Conservation (phyloP, 2,797 vertebrate genomes). For the Sphenopsis melanotis region DNA sequence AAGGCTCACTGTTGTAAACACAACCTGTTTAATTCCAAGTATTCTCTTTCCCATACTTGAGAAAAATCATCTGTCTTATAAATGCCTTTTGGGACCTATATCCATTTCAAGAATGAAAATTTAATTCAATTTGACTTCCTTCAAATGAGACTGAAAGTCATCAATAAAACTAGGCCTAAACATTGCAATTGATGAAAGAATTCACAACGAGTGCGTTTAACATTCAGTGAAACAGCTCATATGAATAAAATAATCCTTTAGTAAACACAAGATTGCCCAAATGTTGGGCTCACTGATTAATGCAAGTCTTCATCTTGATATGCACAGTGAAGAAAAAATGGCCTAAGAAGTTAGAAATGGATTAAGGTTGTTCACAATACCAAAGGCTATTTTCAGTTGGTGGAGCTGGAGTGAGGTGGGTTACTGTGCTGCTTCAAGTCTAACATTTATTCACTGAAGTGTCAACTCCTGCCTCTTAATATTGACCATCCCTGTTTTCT, state of each 20-base stretch:
- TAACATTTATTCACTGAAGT: background rate
- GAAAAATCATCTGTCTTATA: conserved; percentile 55
- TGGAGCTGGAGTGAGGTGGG: background rate
- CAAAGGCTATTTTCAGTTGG: background rate
- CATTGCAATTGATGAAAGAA: conserved; percentile 25
- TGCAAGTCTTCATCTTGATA: background rate
- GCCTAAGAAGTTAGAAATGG: background rate
- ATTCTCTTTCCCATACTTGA: conserved; percentile 39
- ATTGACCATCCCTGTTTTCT: background rate
- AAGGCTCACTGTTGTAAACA: background rate
- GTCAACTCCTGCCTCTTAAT: background rate
- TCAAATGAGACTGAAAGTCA: conserved; percentile 46
- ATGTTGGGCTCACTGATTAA: background rate
- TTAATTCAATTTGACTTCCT: conserved; percentile 55
- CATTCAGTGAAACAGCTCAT: background rate
- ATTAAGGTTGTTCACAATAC: background rate
- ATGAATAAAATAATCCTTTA: conserved; percentile 10
- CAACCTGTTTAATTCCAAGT: conserved; percentile 57
- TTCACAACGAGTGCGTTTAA: conserved; percentile 15
- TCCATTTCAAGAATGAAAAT: conserved; percentile 45
- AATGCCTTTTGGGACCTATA: conserved; percentile 48
- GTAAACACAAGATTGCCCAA: background rate
- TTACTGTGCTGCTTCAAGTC: background rate
- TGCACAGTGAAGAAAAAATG: background rate
- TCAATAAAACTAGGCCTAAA: conserved; percentile 47